Evolutionary conservation across 2,797 vertebrate species (phyloP), one percentile per base, ranked within the genome.

Genomic region (Psittacula derbiana): DNA sequence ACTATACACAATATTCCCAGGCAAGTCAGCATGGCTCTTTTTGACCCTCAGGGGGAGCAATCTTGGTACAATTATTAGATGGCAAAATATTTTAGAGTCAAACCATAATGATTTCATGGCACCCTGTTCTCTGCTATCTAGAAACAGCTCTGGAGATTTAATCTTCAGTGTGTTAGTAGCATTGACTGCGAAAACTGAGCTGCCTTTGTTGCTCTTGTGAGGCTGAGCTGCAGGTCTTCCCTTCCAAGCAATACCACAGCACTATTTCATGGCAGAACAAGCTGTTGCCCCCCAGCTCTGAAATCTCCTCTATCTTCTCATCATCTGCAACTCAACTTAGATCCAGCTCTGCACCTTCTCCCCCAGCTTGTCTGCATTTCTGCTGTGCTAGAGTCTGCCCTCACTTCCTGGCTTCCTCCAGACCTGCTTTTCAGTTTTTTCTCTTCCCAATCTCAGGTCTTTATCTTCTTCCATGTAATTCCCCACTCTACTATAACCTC

Each of bases 141-240:
- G 46, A 92, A 93, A 70, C 49, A 70, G 60, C 64, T 46, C 84
- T 71, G 89, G 55, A 92, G 91, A 91, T 91, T 70, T 80, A n/a
- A 93, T 89, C 89, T 80, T 69, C n/a, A 47, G 11, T 25, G 6
- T 2, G 6, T 70, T 44, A 44, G 47, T 36, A 41, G 84, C 84
- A 11, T 10, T 36, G 46, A 9, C 50, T 40, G 50, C 41, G 84
- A 50, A 88, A 64, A 30, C 41, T 30, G 25, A 80, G 40, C n/a
- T 86, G 61, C 44, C 44, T 64, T 69, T 66, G 52, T 28, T 66
- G 67, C 79, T 25, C 8, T 17, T 2, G 30, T 57, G 57, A 65
- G 50, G 41, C 71, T 64, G 76, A 93, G 72, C 78, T 91, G 65
- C 19, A 70, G 36, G 24, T 49, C 49, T n/a, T 60, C 2, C 1